Percentiles rank a stretch among this genome's conserved stretches.
Conservation (phyloP, 2,113 vertebrate species). For the Pluvianellus socialis region DNA sequence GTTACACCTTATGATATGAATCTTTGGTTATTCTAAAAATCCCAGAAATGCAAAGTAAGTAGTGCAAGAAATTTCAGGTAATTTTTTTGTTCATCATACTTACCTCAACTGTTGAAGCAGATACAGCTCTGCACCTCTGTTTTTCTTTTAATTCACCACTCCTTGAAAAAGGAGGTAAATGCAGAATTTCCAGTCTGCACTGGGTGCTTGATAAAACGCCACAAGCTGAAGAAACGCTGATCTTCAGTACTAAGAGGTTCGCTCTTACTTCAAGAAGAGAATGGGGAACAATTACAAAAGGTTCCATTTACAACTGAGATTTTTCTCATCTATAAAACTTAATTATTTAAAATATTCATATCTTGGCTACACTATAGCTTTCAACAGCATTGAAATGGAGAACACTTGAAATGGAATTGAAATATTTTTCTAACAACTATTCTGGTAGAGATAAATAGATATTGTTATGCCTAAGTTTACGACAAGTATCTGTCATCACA, state of each 20-base stretch:
- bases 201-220: background rate
- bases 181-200: background rate
- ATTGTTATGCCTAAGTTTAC: background rate
- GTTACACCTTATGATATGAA: background rate
- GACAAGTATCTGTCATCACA: background rate
- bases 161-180: background rate
- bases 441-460: background rate
- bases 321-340: background rate
- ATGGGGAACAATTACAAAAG: background rate
- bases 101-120: background rate
- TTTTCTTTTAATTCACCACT: background rate
- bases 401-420: background rate
- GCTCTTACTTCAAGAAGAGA: background rate
- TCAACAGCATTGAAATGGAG: background rate
- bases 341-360: background rate
- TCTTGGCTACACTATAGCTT: background rate
- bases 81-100: background rate
- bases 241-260: background rate
- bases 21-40: background rate
- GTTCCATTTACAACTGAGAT: background rate
- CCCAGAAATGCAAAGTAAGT: background rate
- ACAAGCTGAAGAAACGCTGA: background rate
- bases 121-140: background rate
- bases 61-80: background rate
- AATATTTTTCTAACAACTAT: background rate